Conservation (phyloP, 2,797 vertebrate species). For the Echeneis naucrates region DNA sequence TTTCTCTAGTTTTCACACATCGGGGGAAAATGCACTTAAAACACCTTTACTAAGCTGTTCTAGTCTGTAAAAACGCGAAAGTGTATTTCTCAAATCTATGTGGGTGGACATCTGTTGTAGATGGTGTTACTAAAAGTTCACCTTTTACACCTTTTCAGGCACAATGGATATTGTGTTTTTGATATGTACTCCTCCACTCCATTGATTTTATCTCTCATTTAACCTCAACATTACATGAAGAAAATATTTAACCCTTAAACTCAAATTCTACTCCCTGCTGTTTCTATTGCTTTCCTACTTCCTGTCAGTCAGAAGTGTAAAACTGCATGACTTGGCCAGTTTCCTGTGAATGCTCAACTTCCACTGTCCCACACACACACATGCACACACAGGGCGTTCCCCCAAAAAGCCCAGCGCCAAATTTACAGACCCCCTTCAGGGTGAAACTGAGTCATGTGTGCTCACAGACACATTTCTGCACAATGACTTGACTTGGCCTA, state of each 20-base stretch:
- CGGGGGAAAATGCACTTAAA: constrained; percentile 12
- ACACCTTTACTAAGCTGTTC: constrained; percentile 13
- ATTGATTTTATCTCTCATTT: not conserved
- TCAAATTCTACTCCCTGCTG: constrained; percentile 13
- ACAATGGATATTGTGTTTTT: not conserved
- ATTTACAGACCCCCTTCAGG: constrained; percentile 64
- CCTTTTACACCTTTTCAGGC: not conserved
- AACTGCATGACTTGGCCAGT: constrained; percentile 47
- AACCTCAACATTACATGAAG: not conserved
- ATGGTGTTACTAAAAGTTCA: constrained; percentile 10
- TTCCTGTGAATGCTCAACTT: constrained; percentile 69
- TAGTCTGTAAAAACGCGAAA: not conserved
- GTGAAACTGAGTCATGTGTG: constrained; percentile 55
- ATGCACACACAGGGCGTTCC: constrained; percentile 56
- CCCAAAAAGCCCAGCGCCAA: constrained; percentile 37
- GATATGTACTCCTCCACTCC: not conserved
- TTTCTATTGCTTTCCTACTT: constrained; percentile 30
- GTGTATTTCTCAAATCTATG: not conserved
- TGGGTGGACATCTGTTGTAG: not conserved
- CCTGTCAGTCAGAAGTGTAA: constrained; percentile 47
- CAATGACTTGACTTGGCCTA: constrained; percentile 60
- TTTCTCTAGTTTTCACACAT: constrained; percentile 37
- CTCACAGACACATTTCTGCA: constrained; percentile 57
- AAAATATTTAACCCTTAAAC: not conserved
- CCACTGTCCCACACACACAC: constrained; percentile 38